phyloP scores from a whole-genome alignment of 1,140 invertebrate species.

The Dendroctonus valens region DNA sequence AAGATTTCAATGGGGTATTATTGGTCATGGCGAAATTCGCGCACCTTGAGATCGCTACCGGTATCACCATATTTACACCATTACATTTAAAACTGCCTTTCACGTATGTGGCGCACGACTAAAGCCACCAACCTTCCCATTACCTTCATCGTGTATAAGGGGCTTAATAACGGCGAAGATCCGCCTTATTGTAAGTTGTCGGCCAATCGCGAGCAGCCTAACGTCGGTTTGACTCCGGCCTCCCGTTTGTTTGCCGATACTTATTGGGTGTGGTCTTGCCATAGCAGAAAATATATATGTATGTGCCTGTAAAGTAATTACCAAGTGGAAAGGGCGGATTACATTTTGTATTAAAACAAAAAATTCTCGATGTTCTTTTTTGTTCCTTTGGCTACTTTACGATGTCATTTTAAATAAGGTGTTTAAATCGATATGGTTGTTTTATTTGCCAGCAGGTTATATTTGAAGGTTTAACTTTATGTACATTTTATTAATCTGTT shows the following conservation, averaged over 20 bases:
- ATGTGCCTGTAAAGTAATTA: constrained; percentile 18
- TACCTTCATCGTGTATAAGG: constrained; percentile 32
- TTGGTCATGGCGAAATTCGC: constrained; percentile 42
- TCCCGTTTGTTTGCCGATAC: constrained; percentile 36
- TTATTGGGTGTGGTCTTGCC: constrained; percentile 35
- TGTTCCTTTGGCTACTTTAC: constrained; percentile 9
- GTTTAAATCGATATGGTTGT: constrained; percentile 28
- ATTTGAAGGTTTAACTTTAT: constrained; percentile 16
- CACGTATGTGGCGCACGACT: constrained; percentile 34
- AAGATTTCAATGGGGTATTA: constrained; percentile 64
- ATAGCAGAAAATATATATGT: constrained; percentile 25
- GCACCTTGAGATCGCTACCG: constrained; percentile 12
- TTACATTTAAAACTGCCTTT: constrained; percentile 26
- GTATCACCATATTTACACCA: constrained; percentile 40
- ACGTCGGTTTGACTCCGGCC: constrained; percentile 29
- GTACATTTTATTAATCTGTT: constrained; percentile 12
- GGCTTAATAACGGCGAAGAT: constrained; percentile 36
- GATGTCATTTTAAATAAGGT: constrained; percentile 26
- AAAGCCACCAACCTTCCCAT: constrained; percentile 28
- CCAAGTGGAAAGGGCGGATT: constrained; percentile 24
- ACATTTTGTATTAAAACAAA: constrained; percentile 23
- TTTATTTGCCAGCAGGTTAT: constrained; percentile 15
- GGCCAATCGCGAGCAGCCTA: constrained; percentile 33
- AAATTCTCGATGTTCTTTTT: constrained; percentile 6
- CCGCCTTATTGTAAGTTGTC: constrained; percentile 31